Conservation (phyloP, 1,140 invertebrate species). For the Gryllus bimaculatus region DNA sequence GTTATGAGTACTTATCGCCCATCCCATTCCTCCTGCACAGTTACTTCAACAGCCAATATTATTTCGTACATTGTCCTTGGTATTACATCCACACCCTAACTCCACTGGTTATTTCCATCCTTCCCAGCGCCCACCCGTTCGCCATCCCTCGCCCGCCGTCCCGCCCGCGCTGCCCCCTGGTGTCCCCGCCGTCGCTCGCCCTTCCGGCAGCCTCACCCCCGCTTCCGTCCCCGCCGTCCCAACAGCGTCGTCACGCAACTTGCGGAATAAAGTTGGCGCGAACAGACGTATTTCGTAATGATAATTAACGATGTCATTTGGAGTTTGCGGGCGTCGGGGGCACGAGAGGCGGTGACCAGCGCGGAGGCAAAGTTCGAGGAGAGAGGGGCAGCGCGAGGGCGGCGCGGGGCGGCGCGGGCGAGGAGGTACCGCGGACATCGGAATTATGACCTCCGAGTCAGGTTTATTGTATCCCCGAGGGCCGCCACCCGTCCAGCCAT, state of each 20-base stretch:
- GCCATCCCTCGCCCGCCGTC: too few species aligned
- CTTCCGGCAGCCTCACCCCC: neutral
- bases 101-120: too few species aligned
- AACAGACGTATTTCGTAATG: slow-evolving; percentile 4
- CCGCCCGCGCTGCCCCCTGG: too few species aligned
- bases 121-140: too few species aligned
- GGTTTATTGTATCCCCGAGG: neutral
- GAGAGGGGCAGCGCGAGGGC: neutral
- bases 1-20: too few species aligned
- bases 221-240: neutral
- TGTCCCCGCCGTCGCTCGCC: too few species aligned
- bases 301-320: slow-evolving; percentile 5
- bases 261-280: neutral
- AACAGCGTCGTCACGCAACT: neutral
- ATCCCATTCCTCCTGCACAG: too few species aligned
- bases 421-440: neutral
- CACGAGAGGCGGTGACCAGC: neutral
- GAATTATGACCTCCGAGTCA: neutral
- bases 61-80: too few species aligned
- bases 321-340: neutral
- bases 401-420: too few species aligned
- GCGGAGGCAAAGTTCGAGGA: neutral
- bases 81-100: too few species aligned
- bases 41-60: too few species aligned
- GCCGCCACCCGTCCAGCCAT: too few species aligned